phyloP scores from a whole-genome alignment of 2,113 vertebrate genomes.

The Phrynocephalus versicolor region DNA sequence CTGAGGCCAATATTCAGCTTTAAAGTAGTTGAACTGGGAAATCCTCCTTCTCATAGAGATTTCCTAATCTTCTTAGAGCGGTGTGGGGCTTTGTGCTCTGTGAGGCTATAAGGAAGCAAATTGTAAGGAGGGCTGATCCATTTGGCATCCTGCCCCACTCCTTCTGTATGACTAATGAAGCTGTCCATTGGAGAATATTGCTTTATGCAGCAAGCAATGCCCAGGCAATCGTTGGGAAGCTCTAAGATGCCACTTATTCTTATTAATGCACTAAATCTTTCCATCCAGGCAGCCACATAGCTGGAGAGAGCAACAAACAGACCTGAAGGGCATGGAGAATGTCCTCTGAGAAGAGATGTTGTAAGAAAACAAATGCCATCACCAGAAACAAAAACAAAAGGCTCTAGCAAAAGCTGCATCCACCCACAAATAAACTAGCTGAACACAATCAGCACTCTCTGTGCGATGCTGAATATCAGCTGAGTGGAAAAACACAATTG shows the following conservation, averaged over 20 bases:
- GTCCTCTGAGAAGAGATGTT: constrained; percentile 20
- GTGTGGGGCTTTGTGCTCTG: background rate
- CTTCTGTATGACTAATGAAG: constrained; percentile 24
- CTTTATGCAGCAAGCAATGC: constrained; percentile 15
- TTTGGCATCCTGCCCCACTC: background rate
- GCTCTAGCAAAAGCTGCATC: too few species aligned
- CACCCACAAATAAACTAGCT: too few species aligned
- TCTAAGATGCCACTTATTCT: constrained; percentile 12
- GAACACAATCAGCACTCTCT: too few species aligned
- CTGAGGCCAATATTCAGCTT: background rate
- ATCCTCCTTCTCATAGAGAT: constrained; percentile 29
- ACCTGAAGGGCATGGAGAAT: background rate
- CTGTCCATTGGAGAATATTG: background rate
- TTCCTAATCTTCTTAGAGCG: constrained; percentile 43
- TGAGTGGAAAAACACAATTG: too few species aligned
- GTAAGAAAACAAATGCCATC: too few species aligned
- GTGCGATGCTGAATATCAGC: too few species aligned
- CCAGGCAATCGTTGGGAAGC: background rate
- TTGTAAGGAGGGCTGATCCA: constrained; percentile 23
- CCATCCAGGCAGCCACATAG: accelerated
- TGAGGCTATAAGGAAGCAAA: constrained; percentile 31
- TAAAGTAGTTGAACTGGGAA: constrained; percentile 42
- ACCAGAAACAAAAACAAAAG: too few species aligned
- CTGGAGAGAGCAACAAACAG: constrained; percentile 22
- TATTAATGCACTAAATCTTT: constrained; percentile 6